phyloP scores from a whole-genome alignment of 2,888 invertebrate genomes.

The Galeruca laticollis region DNA sequence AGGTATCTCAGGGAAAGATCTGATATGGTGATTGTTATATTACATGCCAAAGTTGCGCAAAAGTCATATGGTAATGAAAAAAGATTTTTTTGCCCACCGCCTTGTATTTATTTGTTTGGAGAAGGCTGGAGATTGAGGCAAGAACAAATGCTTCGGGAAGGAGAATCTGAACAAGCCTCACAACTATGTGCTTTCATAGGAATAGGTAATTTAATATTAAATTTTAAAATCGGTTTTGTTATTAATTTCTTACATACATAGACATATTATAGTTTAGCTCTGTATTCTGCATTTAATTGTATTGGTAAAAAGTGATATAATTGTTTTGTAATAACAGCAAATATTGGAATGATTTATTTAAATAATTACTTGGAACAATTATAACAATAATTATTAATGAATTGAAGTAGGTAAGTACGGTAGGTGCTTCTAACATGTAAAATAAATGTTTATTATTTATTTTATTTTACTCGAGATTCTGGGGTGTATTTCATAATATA shows the following conservation, averaged over 20 bases:
- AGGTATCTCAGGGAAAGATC: constrained; percentile 93
- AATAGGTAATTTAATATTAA: constrained; percentile 70
- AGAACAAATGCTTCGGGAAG: constrained; percentile 92
- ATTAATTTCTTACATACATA: background rate
- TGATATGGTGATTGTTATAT: constrained; percentile 95
- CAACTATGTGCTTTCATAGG: constrained; percentile 99
- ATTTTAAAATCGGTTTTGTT: background rate
- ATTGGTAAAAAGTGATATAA: too few species aligned
- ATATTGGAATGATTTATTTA: too few species aligned
- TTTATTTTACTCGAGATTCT: too few species aligned
- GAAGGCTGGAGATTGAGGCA: constrained; percentile 97
- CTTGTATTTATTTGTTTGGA: constrained; percentile 98
- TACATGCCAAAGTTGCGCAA: constrained; percentile 99
- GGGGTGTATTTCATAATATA: too few species aligned
- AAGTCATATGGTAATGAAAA: constrained; percentile 99
- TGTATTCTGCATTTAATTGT: too few species aligned
- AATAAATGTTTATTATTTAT: too few species aligned
- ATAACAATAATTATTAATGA: too few species aligned
- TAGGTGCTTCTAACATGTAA: too few species aligned
- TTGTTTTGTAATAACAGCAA: too few species aligned
- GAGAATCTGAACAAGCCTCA: constrained; percentile 89
- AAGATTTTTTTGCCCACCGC: constrained; percentile 99
- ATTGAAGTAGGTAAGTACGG: too few species aligned
- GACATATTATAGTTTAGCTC: too few species aligned
- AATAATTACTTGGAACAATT: too few species aligned